Base-by-base conservation (phyloP, 1,140 invertebrate species). In the Drosophila sulfurigaster region DNA sequence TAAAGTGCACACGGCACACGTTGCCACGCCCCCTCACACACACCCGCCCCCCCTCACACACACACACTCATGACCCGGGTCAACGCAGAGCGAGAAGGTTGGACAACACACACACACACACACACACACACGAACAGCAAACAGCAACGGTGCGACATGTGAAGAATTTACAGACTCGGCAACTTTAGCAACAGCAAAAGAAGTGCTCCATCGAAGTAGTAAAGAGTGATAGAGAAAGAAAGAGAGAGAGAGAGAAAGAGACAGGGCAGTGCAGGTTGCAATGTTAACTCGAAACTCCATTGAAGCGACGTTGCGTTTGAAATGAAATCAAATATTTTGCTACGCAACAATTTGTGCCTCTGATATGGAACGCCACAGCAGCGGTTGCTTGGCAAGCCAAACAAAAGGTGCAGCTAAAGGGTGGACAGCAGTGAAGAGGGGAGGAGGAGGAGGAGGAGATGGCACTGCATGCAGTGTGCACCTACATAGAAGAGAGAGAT, bases 291-390 rank as follows among this genome's bases (percentile, higher is more conserved):
- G 28, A 69, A 78, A 81, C 60, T 62, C 48, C 51, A 85, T 78
- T 75, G 51, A 72, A 58, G 72, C 56, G 41, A 43, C 49, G 56
- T 43, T 80, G 62, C 68, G 74, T 81, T 83, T 73, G 82, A 79
- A 86, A 79, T 86, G 60, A 86, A 86, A 79, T 86, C 82, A 86
- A 86, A 86, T 87, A 86, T 86, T 87, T 86, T 79, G 79, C 68
- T 58, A 81, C 54, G 65, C 72, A 88, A 86, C 75, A 86, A 87
- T 79, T 87, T 87, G 60, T 76, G 63, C 69, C 69, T 67, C 38
- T 51, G 79, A 81, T 78, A 81, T 74, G 63, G 62, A 38, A 59
- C 32, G 16, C 28, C 45, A 32, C n/a, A 35, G 41, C 52, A 32
- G 43, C 51, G 13, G 51, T 28, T 13, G 16, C 41, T 13, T 43